Evolutionary conservation across 2,888 invertebrate genomes (phyloP), one percentile per base, ranked within the genome.

Genomic region (Uropetala carovei): DNA sequence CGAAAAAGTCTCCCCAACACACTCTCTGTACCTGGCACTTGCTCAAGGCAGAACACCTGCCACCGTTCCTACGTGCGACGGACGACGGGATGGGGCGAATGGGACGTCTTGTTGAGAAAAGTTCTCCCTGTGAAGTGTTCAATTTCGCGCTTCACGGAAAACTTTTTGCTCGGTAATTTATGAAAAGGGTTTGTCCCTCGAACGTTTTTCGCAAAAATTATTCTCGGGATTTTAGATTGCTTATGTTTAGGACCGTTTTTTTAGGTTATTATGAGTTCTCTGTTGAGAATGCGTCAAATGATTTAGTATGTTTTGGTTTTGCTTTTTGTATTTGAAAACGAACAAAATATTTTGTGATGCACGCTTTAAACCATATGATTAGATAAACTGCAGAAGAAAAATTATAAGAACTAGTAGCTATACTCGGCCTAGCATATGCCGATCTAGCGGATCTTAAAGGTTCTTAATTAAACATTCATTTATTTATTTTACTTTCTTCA

Each of bases 81-180:
- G 64, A 64, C 64, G 75, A 75, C 13, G n/a, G 75, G 27, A 27
- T 13, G 75, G 16, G 27, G 27, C 10, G 75, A 75, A 27, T 13
- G 75, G 16, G 27, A 27, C 75, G 75, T 75, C 75, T 75, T 75
- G 75, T 75, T 75, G 22, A 22, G 75, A 75, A 75, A 75, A 75
- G 75, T 75, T 75, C 75, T 22, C 18, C 75, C 22, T 75, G 75
- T 75, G 75, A 75, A 75, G 75, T 75, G 75, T 75, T 75, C 75
- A 75, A 75, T 75, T 75, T 75, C 22, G 75, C 75, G 75, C 75
- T 27, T 75, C 75, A 22, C 27, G 27, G 13, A 18, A 13, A 75
- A 75, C 75, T 75, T 75, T 75, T 75, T 75, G 68, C 68, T 18
- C 68, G 68, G 68, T 68, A 75, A 75, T 27, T 75, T 75, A 75